Percentiles rank a stretch among this genome's conserved stretches.
phyloP scores from a whole-genome alignment of 2,797 vertebrate genomes.

The Microctenopoma lineatum region DNA sequence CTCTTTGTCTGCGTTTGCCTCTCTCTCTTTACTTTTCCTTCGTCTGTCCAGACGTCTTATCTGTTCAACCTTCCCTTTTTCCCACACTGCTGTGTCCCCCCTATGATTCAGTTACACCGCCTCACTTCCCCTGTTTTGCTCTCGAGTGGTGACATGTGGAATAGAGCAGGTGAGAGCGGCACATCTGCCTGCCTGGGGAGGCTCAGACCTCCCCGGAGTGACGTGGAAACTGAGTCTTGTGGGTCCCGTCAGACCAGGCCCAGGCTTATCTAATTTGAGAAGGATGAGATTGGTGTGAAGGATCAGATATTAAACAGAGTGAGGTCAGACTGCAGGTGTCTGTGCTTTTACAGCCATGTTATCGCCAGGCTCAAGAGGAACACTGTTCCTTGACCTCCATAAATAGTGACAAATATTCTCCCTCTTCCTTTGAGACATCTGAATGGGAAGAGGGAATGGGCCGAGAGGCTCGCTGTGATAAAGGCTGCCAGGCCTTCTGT shows the following conservation, averaged over 20 bases:
- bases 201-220: slow-evolving; percentile 30
- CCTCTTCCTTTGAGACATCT: slow-evolving; percentile 50
- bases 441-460: slow-evolving; percentile 33
- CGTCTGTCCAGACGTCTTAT: slow-evolving; percentile 62
- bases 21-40: slow-evolving; percentile 45
- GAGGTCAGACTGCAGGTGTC: slow-evolving; percentile 74
- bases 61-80: slow-evolving; percentile 63
- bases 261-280: slow-evolving; percentile 61
- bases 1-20: slow-evolving; percentile 42
- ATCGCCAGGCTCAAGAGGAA: slow-evolving; percentile 37
- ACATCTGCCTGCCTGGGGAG: slow-evolving; percentile 65
- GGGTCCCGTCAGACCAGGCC: slow-evolving; percentile 37
- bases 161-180: slow-evolving; percentile 70
- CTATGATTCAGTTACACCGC: slow-evolving; percentile 61
- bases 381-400: slow-evolving; percentile 51
- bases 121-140: slow-evolving; percentile 52
- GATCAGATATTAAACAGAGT: slow-evolving; percentile 36
- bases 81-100: slow-evolving; percentile 60
- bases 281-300: slow-evolving; percentile 53
- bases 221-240: slow-evolving; percentile 33
- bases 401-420: slow-evolving; percentile 57
- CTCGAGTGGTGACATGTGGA: slow-evolving; percentile 58
- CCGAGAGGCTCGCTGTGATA: slow-evolving; percentile 50
- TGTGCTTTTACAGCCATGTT: slow-evolving; percentile 31
- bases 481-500: slow-evolving; percentile 77